These are phyloP conservation scores for Andrena camellia DNA, from an alignment of 2,888 invertebrate species.

Conservation along the genomic window DNA sequence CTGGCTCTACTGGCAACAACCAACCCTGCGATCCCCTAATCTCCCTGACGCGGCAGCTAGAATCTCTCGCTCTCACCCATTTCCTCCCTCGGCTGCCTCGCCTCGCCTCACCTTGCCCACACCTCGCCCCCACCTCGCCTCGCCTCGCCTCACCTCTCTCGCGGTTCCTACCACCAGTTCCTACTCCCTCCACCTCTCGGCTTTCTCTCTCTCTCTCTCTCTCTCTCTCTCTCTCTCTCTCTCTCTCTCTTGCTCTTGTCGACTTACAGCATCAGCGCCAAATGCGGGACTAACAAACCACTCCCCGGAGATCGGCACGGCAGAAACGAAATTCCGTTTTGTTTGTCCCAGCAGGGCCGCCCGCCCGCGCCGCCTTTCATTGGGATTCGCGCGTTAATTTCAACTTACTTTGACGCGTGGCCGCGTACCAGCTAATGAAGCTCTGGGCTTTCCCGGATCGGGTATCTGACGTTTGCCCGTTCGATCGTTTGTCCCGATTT, in stretches of 20 bases:
- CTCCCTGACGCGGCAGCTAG: conserved; percentile 73
- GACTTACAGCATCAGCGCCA: conserved; percentile 71
- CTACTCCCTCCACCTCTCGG: neutral
- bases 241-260: conserved; percentile 61
- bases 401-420: conserved; percentile 77
- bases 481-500: conserved; percentile 59
- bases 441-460: conserved; percentile 58
- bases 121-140: neutral
- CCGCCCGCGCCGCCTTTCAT: conserved; percentile 76
- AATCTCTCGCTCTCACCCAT: conserved; percentile 60
- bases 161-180: neutral
- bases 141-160: conserved; percentile 26
- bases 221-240: conserved; percentile 25
- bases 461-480: conserved; percentile 34
- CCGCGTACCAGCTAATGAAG: conserved; percentile 78
- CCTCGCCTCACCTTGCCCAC: conserved; percentile 29
- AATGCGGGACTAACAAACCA: conserved; percentile 65
- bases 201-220: conserved; percentile 7
- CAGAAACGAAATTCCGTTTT: conserved; percentile 72
- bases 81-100: conserved; percentile 49
- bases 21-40: conserved; percentile 69
- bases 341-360: conserved; percentile 67
- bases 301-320: conserved; percentile 59
- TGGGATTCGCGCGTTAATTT: conserved; percentile 81
- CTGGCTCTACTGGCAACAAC: conserved; percentile 65